Base-by-base conservation (phyloP, 2,888 invertebrate species). In the Coelopa pilipes region DNA sequence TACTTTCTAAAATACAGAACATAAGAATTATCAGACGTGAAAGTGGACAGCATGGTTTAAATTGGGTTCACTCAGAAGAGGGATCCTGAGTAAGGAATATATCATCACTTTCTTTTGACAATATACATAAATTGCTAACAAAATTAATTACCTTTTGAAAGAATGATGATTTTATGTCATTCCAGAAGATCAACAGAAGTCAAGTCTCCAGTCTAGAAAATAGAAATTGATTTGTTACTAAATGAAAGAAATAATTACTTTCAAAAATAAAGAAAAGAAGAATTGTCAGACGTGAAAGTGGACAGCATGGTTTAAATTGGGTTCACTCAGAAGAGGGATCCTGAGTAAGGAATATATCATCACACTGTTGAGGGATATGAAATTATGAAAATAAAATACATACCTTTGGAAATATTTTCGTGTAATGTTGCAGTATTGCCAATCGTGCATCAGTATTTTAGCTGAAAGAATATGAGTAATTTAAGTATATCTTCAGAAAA, bases 261-360 rank as follows among this genome's bases (percentile, higher is more conserved):
- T 53, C 15, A 7, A 15, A 7, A 7, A 7, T 53, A 3, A 53
- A 5, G 53, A 9, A 53, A 53, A 53, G 7, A 47, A 19, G 13
- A 49, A 55, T 5, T 15, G 47, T 75, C 74, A 75, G 75, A 68
- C 55, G 13, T 59, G 59, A 9, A 69, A 47, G 62, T 73, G 53
- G 69, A 76, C 76, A 75, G 76, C 76, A 76, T 76, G 75, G 47
- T 69, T 76, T 72, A 74, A 70, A 62, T 57, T 71, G 75, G 76
- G 76, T 76, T 76, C 76, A 71, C 76, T 75, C 76, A 76, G 75
- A 45, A 75, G 75, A 76, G 76, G 76, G 76, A 76, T 50, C 73
- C 76, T 75, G 74, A 73, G 66, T 73, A 57, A 34, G 47, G 50
- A 46, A 49, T 9, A 15, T 47, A 60, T 59, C 59, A 72, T 72